Base-by-base conservation (phyloP, 2,797 vertebrate genomes). In the Dermochelys coriacea region DNA sequence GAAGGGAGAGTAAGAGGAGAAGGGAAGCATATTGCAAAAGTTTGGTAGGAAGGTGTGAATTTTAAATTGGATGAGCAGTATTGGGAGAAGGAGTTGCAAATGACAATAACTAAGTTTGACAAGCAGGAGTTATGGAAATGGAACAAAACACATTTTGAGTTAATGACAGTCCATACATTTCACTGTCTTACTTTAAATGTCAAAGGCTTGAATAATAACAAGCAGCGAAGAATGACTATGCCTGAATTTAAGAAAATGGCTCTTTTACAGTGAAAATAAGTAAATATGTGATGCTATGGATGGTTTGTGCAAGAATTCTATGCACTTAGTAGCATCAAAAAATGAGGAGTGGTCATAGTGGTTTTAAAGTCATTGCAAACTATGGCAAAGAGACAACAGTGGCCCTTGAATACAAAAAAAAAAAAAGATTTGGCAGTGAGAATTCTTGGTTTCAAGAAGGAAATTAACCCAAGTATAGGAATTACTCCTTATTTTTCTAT, bases 141-240 rank as follows among this genome's bases (percentile, higher is more conserved):
- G 61, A 55, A 71, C 1, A 75, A 92, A 83, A 2, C 7, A 21
- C 1, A 0, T 0, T 0, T 55, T 81, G 1, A 0, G 23, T 11
- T 2, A 12, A 41, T 37, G n/a, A 51, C 25, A 5, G 8, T 12
- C 1, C 0, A 1, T 0, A 0, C 0, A 0, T 51, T 52, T 31
- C 55, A 6, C 51, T 0, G 3, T 4, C 21, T 41, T 21, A 34
- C 1, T 29, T 78, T 57, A 1, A 1, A 2, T 25, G 47, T 55
- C 64, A 3, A 64, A 2, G 64, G 18, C 9, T 47, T 3, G 0
- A 47, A 16, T 5, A 52, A 37, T 7, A 34, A 52, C 61, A 29
- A 79, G 37, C 77, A 59, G 29, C 49, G 34, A 74, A 54, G n/a
- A 90, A 75, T 16, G 45, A 74, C 45, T 49, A 8, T 47, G 71